Conservation (phyloP, 2,888 invertebrate genomes). For the Andrena trimmerana region DNA sequence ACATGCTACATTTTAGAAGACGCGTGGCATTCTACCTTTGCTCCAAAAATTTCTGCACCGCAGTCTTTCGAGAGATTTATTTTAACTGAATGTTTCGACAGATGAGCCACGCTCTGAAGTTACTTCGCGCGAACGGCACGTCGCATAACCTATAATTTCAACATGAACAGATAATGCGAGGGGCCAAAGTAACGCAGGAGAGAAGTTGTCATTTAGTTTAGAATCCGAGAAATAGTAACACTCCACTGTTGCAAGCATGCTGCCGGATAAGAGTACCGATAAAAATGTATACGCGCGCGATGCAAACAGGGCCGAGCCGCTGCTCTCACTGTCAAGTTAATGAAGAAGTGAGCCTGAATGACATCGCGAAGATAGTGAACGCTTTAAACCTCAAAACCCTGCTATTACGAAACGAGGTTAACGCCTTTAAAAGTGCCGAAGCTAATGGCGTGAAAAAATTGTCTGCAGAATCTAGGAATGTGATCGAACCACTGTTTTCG, state of each 20-base stretch:
- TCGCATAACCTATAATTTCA: constrained; percentile 8
- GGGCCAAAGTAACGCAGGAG: background rate
- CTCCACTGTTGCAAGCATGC: constrained; percentile 16
- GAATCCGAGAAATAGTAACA: background rate
- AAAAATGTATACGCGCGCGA: constrained; percentile 23
- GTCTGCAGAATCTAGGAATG: background rate
- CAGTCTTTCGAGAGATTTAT: constrained; percentile 1
- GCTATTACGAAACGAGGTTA: constrained; percentile 55
- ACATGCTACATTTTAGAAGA: constrained; percentile 29
- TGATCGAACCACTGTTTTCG: background rate
- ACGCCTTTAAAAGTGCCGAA: constrained; percentile 32
- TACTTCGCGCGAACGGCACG: constrained; percentile 12
- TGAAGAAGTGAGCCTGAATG: constrained; percentile 37
- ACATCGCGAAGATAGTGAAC: constrained; percentile 36
- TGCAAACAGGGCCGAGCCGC: background rate
- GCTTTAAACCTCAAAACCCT: constrained; percentile 38
- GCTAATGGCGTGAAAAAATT: background rate
- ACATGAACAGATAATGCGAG: background rate
- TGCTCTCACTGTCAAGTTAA: constrained; percentile 7
- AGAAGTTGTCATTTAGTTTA: background rate
- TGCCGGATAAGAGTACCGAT: background rate
- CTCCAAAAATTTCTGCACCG: constrained; percentile 17
- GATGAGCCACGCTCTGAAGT: constrained; percentile 25
- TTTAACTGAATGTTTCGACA: constrained; percentile 18
- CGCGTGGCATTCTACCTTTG: background rate